Evolutionary conservation across 2,113 vertebrate genomes (phyloP).

Genomic region (Sphyrna mokarran): DNA sequence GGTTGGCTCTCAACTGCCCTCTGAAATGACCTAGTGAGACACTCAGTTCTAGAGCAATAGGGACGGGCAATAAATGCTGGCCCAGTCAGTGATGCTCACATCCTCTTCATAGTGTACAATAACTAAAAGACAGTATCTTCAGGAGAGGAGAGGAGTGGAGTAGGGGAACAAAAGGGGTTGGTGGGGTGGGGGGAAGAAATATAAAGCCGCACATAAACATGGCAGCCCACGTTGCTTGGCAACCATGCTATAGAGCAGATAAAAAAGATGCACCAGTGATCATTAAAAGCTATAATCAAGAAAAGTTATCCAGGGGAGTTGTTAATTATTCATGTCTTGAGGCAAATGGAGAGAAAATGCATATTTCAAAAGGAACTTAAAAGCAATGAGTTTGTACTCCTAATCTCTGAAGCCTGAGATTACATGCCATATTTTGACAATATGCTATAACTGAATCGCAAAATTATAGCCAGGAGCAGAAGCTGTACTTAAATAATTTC

Average conservation of each 20-base stretch:
- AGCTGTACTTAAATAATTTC: neutral
- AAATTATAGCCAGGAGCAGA: slow-evolving; percentile 12
- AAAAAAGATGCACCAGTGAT: neutral
- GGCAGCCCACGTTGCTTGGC: neutral
- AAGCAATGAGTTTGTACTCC: slow-evolving; percentile 22
- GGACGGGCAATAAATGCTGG: too few species aligned
- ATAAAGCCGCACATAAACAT: neutral
- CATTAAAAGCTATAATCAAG: neutral
- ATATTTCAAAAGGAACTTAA: slow-evolving; percentile 22
- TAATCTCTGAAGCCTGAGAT: slow-evolving; percentile 25
- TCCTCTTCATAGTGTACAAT: too few species aligned
- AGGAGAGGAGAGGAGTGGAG: too few species aligned
- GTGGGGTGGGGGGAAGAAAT: neutral
- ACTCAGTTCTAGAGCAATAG: too few species aligned
- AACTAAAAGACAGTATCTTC: neutral
- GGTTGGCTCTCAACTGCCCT: too few species aligned
- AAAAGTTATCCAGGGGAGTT: slow-evolving; percentile 11
- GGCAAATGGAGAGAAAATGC: neutral
- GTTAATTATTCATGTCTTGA: slow-evolving; percentile 31
- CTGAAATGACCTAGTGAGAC: too few species aligned
- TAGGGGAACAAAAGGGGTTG: neutral
- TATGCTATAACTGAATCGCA: neutral
- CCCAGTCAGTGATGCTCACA: too few species aligned
- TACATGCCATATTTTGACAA: neutral
- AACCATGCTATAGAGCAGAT: neutral